A percentile compares a stretch with the other conserved stretches of the same genome.
These are phyloP conservation scores for Armadillidium nasatum DNA, from an alignment of 1,140 invertebrate species.

Conservation along the genomic window DNA sequence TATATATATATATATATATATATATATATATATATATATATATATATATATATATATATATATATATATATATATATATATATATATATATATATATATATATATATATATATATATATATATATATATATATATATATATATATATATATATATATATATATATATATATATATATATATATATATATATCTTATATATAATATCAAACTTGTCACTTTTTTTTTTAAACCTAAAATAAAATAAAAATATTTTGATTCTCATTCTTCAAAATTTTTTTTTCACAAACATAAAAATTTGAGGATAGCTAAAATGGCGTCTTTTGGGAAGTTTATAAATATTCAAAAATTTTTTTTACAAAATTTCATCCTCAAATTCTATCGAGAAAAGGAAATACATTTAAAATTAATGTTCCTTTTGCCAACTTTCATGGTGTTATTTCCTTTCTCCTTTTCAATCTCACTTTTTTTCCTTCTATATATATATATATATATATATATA, in stretches of 20 bases:
- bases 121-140: not conserved
- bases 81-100: not conserved
- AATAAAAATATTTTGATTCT: too few species aligned
- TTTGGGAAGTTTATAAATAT: too few species aligned
- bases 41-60: not conserved
- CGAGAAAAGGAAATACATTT: slow-evolving; percentile 1
- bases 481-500: too few species aligned
- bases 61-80: not conserved
- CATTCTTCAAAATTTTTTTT: too few species aligned
- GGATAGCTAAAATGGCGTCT: too few species aligned
- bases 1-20: not conserved
- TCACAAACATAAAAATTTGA: too few species aligned
- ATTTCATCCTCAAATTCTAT: not conserved
- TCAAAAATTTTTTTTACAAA: too few species aligned
- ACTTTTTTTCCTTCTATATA: too few species aligned
- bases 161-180: not conserved
- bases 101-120: not conserved
- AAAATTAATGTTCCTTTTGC: not conserved
- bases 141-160: not conserved
- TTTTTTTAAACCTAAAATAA: too few species aligned
- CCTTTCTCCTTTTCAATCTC: too few species aligned
- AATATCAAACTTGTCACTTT: too few species aligned
- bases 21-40: not conserved
- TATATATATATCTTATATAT: not conserved
- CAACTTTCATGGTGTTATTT: too few species aligned